Conservation (phyloP, 2,797 vertebrate species). For the Bradypodion pumilum region DNA sequence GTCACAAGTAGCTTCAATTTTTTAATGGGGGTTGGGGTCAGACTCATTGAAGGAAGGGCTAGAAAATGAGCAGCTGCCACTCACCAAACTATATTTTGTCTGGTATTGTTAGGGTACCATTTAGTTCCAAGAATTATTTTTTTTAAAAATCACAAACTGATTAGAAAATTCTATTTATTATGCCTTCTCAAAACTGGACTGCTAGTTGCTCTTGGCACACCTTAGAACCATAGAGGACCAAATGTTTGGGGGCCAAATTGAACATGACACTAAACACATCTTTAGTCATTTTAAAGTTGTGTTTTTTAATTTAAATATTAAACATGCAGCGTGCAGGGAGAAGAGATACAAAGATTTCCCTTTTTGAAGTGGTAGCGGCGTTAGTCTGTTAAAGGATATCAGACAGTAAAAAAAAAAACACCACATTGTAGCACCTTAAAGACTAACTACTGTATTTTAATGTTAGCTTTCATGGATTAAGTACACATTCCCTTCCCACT, state of each 20-base stretch:
- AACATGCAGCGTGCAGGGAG: no score
- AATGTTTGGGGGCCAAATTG: neutral
- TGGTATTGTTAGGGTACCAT: neutral
- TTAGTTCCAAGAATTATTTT: neutral
- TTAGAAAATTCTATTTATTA: constrained; percentile 14
- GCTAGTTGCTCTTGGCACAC: neutral
- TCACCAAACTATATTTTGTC: neutral
- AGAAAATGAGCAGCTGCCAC: neutral
- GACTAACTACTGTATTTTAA: no score
- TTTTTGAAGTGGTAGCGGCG: no score
- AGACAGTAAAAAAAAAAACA: no score
- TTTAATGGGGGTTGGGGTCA: neutral
- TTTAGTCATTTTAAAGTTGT: neutral
- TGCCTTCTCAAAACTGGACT: neutral
- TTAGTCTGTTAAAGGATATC: neutral
- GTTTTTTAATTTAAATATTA: no score
- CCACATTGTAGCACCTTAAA: no score
- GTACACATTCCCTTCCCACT: no score
- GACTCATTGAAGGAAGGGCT: neutral
- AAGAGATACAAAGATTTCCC: no score
- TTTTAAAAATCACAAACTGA: constrained; percentile 22
- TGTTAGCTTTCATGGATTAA: no score
- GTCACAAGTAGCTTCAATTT: constrained; percentile 15
- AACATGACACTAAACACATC: neutral
- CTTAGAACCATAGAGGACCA: neutral